Percentiles rank a stretch among this genome's conserved stretches.
Evolutionary conservation across 2,113 vertebrate species (phyloP).

Genomic region (Xyliphius kryptos): DNA sequence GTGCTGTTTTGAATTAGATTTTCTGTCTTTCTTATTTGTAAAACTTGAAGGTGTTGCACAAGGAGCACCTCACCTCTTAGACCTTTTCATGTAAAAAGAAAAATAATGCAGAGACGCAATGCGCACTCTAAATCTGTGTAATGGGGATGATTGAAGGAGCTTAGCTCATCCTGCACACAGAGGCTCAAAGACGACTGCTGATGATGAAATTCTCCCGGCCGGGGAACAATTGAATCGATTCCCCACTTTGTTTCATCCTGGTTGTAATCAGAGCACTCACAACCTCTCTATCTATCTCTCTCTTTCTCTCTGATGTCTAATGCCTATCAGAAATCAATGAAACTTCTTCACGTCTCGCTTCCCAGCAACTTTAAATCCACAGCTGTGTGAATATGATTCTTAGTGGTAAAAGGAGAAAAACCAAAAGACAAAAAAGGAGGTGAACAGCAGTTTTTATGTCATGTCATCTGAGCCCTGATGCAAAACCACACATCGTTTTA

Average conservation of each 20-base stretch:
- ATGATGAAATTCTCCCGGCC: conserved; percentile 34
- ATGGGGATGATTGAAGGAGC: not conserved
- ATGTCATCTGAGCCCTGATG: not conserved
- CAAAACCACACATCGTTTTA: not conserved
- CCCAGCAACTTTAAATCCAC: conserved; percentile 4
- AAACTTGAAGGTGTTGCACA: not conserved
- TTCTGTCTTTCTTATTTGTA: not conserved
- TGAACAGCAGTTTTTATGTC: not conserved
- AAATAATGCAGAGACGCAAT: not conserved
- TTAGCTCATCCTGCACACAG: conserved; percentile 4
- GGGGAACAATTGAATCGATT: conserved; percentile 37
- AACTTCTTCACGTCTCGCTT: conserved; percentile 4
- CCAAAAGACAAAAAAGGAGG: not conserved
- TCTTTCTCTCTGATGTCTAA: conserved; percentile 6
- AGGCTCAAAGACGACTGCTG: not conserved
- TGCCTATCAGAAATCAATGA: conserved; percentile 22
- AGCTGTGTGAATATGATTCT: conserved; percentile 8
- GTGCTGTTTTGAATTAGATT: not conserved
- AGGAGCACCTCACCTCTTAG: not conserved
- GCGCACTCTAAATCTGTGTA: conserved; percentile 1
- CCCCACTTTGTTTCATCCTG: conserved; percentile 27
- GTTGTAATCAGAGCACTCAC: conserved; percentile 32
- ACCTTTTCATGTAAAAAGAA: not conserved
- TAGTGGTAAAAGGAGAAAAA: not conserved
- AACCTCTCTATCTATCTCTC: conserved; percentile 8